Conservation (phyloP, 2,797 vertebrate species). For the Periophthalmus magnuspinnatus region DNA sequence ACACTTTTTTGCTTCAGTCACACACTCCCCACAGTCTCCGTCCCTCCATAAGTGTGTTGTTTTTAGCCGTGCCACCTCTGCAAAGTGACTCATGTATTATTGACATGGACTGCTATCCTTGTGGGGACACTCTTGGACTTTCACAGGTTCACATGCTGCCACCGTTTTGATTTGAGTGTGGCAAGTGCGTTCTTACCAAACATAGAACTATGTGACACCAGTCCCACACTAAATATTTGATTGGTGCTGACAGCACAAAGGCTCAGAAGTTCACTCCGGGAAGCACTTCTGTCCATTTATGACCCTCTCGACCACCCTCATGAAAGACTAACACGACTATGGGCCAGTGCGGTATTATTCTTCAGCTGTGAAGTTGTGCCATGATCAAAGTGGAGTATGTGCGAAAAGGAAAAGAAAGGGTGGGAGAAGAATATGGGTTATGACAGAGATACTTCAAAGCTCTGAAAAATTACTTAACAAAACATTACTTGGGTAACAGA, state of each 20-base stretch:
- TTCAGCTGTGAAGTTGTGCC: constrained; percentile 26
- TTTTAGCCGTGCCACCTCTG: constrained; percentile 50
- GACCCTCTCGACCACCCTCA: constrained; percentile 28
- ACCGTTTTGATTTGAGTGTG: constrained; percentile 64
- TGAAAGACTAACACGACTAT: constrained; percentile 38
- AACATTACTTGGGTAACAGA: background rate
- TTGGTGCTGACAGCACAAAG: constrained; percentile 25
- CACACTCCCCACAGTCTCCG: constrained; percentile 14
- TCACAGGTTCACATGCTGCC: constrained; percentile 61
- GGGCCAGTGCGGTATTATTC: constrained; percentile 28
- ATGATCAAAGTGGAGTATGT: constrained; percentile 6
- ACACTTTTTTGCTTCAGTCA: background rate
- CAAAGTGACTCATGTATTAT: constrained; percentile 70
- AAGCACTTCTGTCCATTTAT: constrained; percentile 49
- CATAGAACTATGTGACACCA: constrained; percentile 57
- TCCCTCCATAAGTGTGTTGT: constrained; percentile 22
- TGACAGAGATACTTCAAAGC: background rate
- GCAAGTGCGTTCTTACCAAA: constrained; percentile 35
- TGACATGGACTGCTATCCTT: constrained; percentile 53
- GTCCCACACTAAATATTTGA: constrained; percentile 63
- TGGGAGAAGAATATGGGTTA: constrained; percentile 7
- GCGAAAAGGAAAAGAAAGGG: constrained; percentile 19
- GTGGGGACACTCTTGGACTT: constrained; percentile 62
- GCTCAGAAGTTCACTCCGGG: constrained; percentile 30
- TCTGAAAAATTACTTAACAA: constrained; percentile 1